A percentile compares a stretch with the other conserved stretches of the same genome.
These are phyloP conservation scores for Pyxicephalus adspersus DNA, from an alignment of 2,113 vertebrate genomes.

Conservation along the genomic window DNA sequence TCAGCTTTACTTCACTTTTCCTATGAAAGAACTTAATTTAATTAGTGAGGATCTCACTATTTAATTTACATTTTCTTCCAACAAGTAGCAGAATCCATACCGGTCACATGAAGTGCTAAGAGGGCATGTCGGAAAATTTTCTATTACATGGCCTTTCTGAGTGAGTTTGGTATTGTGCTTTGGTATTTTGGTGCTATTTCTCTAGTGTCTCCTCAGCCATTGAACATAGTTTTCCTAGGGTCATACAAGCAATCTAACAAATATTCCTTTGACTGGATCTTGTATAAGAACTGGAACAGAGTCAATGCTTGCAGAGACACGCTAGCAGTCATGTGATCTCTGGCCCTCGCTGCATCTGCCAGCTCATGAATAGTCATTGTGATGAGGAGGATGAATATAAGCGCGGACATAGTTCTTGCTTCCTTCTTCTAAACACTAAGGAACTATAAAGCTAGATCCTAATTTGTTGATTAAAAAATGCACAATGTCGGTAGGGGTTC, in stretches of 20 bases:
- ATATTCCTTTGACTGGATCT: conserved; percentile 46
- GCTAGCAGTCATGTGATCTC: conserved; percentile 35
- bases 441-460: neutral
- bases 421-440: neutral
- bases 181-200: conserved; percentile 5
- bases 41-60: no score
- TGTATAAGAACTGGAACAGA: conserved; percentile 34
- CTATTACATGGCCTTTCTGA: no score
- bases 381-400: conserved; percentile 33
- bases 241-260: conserved; percentile 33
- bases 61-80: no score
- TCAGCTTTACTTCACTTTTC: no score
- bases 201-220: conserved; percentile 14
- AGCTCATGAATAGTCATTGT: conserved; percentile 52
- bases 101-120: neutral
- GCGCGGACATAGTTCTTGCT: conserved; percentile 14
- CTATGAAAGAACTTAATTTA: no score
- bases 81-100: no score
- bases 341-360: conserved; percentile 39
- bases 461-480: neutral
- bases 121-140: neutral
- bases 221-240: conserved; percentile 22
- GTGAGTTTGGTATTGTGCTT: neutral
- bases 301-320: conserved; percentile 19
- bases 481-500: neutral